A percentile compares a stretch with the other conserved stretches of the same genome.
These are phyloP conservation scores for Cyprinodon tularosa DNA, from an alignment of 2,113 vertebrate species.

Conservation along the genomic window DNA sequence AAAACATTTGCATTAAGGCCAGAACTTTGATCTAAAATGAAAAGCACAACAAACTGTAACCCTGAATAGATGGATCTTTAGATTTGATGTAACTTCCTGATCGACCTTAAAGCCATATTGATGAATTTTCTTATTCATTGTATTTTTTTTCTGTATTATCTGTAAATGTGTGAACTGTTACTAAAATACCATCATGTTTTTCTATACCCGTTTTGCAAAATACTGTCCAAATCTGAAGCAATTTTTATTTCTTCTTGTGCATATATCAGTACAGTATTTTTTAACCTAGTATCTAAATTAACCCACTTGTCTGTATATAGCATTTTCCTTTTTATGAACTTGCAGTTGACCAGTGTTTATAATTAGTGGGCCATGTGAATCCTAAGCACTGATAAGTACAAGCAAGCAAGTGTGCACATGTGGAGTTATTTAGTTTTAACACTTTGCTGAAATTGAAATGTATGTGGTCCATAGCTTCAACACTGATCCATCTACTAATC, in stretches of 20 bases:
- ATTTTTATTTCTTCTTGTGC: slow-evolving; percentile 42
- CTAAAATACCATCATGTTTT: slow-evolving; percentile 46
- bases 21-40: slow-evolving; percentile 31
- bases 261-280: slow-evolving; percentile 66
- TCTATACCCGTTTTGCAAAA: slow-evolving; percentile 40
- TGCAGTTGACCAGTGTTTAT: slow-evolving; percentile 55
- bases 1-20: slow-evolving; percentile 44
- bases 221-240: slow-evolving; percentile 39
- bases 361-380: slow-evolving; percentile 39
- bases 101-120: slow-evolving; percentile 74
- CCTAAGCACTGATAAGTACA: slow-evolving; percentile 26
- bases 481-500: slow-evolving; percentile 55
- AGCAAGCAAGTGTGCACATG: slow-evolving; percentile 36
- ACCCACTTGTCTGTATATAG: slow-evolving; percentile 26
- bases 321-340: slow-evolving; percentile 42
- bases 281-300: slow-evolving; percentile 23
- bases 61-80: slow-evolving; percentile 38
- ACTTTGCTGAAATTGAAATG: slow-evolving; percentile 50
- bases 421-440: slow-evolving; percentile 30
- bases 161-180: slow-evolving; percentile 63
- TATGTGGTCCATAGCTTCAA: slow-evolving; percentile 58
- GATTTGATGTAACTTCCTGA: slow-evolving; percentile 59
- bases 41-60: slow-evolving; percentile 71
- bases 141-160: slow-evolving; percentile 63
- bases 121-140: slow-evolving; percentile 45